phyloP scores from a whole-genome alignment of 2,888 invertebrate genomes.

The Eilema depressum region DNA sequence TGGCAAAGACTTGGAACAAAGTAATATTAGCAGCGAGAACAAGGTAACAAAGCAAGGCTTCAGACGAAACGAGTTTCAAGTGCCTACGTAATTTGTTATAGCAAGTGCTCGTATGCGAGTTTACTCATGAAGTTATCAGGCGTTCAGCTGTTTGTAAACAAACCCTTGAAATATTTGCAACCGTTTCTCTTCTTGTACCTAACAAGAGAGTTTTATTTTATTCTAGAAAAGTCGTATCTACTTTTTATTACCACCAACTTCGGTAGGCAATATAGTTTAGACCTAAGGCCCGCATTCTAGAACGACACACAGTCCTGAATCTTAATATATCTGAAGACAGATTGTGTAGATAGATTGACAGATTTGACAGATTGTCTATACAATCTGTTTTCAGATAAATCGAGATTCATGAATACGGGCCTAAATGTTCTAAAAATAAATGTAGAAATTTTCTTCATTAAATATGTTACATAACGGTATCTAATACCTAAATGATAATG shows the following conservation, averaged over 20 bases:
- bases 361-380: no score
- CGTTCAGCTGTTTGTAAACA: conserved; percentile 8
- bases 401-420: no score
- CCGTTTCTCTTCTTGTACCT: not conserved
- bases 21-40: not conserved
- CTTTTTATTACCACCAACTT: not conserved
- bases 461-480: not conserved
- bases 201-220: not conserved
- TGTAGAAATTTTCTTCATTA: not conserved
- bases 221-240: not conserved
- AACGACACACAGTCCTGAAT: no score
- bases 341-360: no score
- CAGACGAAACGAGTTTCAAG: conserved; percentile 29
- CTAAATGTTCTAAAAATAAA: not conserved
- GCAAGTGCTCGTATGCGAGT: conserved; percentile 47
- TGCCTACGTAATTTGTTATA: conserved; percentile 55
- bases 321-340: no score
- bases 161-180: not conserved
- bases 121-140: conserved; percentile 34
- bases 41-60: conserved; percentile 10
- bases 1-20: conserved; percentile 3
- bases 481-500: not conserved
- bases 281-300: no score
- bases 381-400: no score
- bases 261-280: no score